A percentile compares a stretch with the other conserved stretches of the same genome.
Evolutionary conservation across 2,888 invertebrate genomes (phyloP).

Genomic region (Caenorhabditis panamensis): DNA sequence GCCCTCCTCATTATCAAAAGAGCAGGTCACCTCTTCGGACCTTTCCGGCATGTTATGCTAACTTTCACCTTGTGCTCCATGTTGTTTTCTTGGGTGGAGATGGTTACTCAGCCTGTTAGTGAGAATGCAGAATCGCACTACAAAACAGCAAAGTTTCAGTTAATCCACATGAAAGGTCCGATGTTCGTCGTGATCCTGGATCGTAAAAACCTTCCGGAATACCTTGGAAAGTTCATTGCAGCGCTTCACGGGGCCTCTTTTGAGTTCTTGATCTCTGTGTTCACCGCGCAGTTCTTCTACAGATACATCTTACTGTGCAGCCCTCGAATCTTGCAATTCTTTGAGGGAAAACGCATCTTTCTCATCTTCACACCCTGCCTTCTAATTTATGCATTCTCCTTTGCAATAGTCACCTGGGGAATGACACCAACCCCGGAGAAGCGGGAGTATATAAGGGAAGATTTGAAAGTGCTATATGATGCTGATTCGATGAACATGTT

Average conservation of each 20-base stretch:
- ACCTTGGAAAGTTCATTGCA: not conserved
- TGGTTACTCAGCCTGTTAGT: conserved; percentile 17
- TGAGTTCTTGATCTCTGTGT: not conserved
- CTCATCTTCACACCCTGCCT: not conserved
- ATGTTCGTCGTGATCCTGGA: not conserved
- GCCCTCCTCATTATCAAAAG: conserved; percentile 2
- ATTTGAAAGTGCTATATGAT: not conserved
- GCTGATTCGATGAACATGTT: no score
- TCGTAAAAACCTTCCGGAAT: not conserved
- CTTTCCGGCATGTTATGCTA: conserved; percentile 17
- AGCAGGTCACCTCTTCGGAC: conserved; percentile 15
- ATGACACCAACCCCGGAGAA: not conserved
- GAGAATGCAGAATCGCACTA: no score
- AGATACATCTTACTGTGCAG: not conserved
- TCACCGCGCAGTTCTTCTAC: not conserved
- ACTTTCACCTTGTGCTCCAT: conserved; percentile 15
- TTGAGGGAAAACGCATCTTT: not conserved
- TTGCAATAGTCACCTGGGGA: not conserved
- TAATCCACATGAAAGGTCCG: not conserved
- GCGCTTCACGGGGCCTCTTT: not conserved
- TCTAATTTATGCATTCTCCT: not conserved
- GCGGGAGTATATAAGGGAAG: not conserved
- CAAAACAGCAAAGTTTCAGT: not conserved
- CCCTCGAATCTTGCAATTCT: not conserved
- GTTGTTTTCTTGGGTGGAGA: conserved; percentile 12